Percentiles rank a stretch among this genome's conserved stretches.
Conservation (phyloP, 1,140 invertebrate species). For the Dufourea novaeangliae region DNA sequence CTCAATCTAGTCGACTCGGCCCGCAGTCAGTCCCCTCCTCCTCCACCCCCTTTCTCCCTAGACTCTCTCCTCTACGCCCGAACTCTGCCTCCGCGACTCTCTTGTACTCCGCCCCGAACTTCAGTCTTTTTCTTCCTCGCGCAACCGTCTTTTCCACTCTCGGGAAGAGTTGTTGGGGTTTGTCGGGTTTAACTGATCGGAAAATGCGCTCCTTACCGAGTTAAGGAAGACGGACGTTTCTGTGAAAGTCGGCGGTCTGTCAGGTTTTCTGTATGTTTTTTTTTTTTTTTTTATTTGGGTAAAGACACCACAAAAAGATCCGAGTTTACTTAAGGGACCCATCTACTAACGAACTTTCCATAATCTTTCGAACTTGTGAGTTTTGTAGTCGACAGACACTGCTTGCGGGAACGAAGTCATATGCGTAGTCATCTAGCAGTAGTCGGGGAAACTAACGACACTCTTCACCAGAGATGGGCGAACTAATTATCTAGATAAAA, state of each 20-base stretch:
- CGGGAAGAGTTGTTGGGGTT: conserved; percentile 66
- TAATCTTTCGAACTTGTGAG: too few relatives aligned
- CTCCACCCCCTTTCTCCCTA: conserved; percentile 26
- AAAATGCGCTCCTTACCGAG: conserved; percentile 74
- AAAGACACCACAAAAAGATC: too few relatives aligned
- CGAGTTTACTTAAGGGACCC: too few relatives aligned
- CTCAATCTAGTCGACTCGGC: conserved; percentile 75
- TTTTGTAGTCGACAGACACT: too few relatives aligned
- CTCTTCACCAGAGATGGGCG: too few relatives aligned
- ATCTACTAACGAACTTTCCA: too few relatives aligned
- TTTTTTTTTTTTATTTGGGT: too few relatives aligned
- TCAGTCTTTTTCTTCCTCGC: conserved; percentile 40
- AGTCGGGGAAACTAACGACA: too few relatives aligned
- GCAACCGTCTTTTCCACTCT: not conserved
- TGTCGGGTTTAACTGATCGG: conserved; percentile 76
- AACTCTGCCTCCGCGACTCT: not conserved
- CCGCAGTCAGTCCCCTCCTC: conserved; percentile 42
- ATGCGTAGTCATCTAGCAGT: too few relatives aligned
- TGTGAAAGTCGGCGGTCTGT: conserved; percentile 45
- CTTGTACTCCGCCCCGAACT: not conserved
- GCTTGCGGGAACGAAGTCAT: too few relatives aligned
- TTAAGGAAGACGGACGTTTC: conserved; percentile 73
- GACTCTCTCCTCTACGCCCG: conserved; percentile 14
- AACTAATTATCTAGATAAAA: too few relatives aligned
- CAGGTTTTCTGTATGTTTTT: too few relatives aligned